phyloP scores from a whole-genome alignment of 2,797 vertebrate species.

The Limosa lapponica region DNA sequence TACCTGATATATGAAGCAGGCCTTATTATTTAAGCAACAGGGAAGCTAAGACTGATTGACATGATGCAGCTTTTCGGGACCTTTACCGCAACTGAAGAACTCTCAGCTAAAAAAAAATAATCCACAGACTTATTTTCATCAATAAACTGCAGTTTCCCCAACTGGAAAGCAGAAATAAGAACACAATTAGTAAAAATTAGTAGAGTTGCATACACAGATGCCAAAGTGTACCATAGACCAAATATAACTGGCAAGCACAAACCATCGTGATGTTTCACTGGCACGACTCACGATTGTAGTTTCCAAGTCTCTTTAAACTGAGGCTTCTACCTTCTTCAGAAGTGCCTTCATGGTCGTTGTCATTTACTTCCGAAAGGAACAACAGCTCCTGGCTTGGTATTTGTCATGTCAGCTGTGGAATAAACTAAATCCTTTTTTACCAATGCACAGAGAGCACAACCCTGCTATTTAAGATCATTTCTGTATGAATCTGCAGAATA shows the following conservation, averaged over 20 bases:
- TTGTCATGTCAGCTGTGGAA: neutral
- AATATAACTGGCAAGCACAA: neutral
- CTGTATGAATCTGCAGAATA: neutral
- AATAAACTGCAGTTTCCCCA: neutral
- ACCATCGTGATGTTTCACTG: neutral
- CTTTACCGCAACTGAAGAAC: neutral
- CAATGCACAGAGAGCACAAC: slow-evolving; percentile 59
- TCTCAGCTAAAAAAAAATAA: neutral
- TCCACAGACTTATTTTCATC: neutral
- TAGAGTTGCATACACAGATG: neutral
- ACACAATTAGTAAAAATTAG: neutral
- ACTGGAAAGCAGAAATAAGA: neutral
- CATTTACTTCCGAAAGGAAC: neutral
- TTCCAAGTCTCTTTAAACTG: neutral
- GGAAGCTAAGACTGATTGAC: neutral
- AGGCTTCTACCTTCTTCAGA: neutral
- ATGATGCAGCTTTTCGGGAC: neutral
- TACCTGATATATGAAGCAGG: neutral
- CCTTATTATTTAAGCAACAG: neutral
- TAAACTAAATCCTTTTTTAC: slow-evolving; percentile 9
- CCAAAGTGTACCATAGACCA: neutral
- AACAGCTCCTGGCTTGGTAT: neutral
- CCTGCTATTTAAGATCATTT: slow-evolving; percentile 61
- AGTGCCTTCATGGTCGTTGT: neutral
- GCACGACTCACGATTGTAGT: neutral